Conservation (phyloP, 2,797 vertebrate species). For the Tragelaphus oryx region DNA sequence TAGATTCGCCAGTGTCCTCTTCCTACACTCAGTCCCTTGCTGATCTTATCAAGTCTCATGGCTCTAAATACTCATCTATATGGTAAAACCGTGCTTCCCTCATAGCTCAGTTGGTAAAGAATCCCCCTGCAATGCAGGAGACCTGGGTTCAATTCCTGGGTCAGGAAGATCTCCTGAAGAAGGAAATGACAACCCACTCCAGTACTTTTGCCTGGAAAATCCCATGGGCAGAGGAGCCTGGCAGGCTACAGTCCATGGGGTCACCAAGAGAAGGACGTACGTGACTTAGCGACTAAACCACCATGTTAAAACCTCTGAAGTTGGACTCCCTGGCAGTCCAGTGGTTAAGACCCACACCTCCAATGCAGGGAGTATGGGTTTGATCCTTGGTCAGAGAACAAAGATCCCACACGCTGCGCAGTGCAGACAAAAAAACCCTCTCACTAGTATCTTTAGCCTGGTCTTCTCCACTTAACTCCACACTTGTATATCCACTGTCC, state of each 20-base stretch:
- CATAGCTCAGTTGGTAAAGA: not conserved
- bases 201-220: not conserved
- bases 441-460: not conserved
- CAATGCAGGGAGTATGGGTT: not conserved
- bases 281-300: not conserved
- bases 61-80: not conserved
- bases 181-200: not conserved
- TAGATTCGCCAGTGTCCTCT: not conserved
- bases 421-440: not conserved
- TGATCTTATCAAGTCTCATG: not conserved
- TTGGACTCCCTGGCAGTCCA: not conserved
- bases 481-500: not conserved
- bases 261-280: not conserved
- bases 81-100: not conserved
- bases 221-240: not conserved
- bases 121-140: too few relatives aligned
- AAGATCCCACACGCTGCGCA: not conserved
- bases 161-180: not conserved
- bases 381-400: not conserved
- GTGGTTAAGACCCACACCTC: not conserved
- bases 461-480: not conserved
- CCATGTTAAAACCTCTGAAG: not conserved
- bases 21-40: not conserved
- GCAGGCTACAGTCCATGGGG: not conserved
- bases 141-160: too few relatives aligned